Conservation (phyloP, 2,888 invertebrate species). For the Erynnis tages region DNA sequence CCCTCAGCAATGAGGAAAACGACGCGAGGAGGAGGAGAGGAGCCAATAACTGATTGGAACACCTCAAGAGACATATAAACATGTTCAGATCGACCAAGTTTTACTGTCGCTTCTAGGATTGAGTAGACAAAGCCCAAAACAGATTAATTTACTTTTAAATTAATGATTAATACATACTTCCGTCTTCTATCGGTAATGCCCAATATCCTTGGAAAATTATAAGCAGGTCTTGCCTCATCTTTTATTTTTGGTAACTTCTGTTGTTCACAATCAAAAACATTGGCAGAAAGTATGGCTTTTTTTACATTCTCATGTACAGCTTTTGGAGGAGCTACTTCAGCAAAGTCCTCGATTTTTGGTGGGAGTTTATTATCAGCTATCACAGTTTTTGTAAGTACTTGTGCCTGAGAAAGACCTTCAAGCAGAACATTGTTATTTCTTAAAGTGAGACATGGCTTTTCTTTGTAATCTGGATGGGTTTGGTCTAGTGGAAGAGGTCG, state of each 20-base stretch:
- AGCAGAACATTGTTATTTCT: conserved; percentile 84
- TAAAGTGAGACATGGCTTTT: conserved; percentile 81
- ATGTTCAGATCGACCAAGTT: no score
- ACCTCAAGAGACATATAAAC: no score
- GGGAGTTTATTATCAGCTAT: conserved; percentile 84
- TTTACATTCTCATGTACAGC: conserved; percentile 82
- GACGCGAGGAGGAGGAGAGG: no score
- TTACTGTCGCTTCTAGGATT: no score
- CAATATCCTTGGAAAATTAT: conserved; percentile 85
- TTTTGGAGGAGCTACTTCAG: conserved; percentile 72
- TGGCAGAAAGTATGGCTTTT: conserved; percentile 83
- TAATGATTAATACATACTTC: conserved; percentile 77
- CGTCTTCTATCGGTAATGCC: conserved; percentile 87
- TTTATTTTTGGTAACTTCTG: conserved; percentile 87
- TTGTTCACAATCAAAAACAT: conserved; percentile 90
- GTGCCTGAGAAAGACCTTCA: conserved; percentile 89
- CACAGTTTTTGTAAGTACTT: conserved; percentile 90
- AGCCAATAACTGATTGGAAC: no score
- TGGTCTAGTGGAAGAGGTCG: conserved; percentile 67
- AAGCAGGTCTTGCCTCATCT: conserved; percentile 86
- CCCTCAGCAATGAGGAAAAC: no score
- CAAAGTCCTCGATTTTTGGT: conserved; percentile 76
- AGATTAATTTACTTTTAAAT: no score
- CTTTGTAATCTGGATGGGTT: conserved; percentile 85
- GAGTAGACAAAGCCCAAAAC: no score